These are phyloP conservation scores for Limonius californicus DNA, from an alignment of 1,140 invertebrate genomes.

Conservation along the genomic window DNA sequence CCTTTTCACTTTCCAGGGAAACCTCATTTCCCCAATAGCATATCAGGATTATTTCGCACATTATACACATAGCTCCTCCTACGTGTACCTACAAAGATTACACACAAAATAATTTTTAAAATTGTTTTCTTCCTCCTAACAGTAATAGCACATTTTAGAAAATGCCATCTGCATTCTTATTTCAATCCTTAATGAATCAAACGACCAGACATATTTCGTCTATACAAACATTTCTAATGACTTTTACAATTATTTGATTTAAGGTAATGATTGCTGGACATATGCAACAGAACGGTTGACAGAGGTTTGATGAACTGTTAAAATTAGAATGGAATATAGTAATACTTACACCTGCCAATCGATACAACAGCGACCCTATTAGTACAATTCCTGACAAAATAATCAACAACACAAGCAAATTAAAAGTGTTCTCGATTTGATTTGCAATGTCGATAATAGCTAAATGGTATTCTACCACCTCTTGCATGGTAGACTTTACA, in stretches of 20 bases:
- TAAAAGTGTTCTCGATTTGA: neutral
- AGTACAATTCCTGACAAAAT: neutral
- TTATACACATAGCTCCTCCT: neutral
- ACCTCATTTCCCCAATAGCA: conserved; percentile 21
- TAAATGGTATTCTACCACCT: neutral
- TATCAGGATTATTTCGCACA: neutral
- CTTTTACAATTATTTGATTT: no score
- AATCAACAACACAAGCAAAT: neutral
- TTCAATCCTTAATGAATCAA: no score
- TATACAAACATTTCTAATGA: no score
- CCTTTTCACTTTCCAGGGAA: conserved; percentile 10
- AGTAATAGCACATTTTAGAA: no score
- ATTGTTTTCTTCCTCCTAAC: no score
- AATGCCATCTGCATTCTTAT: no score
- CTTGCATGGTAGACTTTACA: neutral
- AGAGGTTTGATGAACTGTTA: neutral
- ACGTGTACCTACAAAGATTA: neutral
- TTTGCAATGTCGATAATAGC: neutral
- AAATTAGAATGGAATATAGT: neutral
- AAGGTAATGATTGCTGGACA: no score
- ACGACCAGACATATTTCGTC: no score
- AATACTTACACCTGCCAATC: neutral
- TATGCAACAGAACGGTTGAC: no score
- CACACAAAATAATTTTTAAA: neutral
- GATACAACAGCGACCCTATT: neutral